Conservation (phyloP, 2,113 vertebrate genomes). For the Crotalus helleri region DNA sequence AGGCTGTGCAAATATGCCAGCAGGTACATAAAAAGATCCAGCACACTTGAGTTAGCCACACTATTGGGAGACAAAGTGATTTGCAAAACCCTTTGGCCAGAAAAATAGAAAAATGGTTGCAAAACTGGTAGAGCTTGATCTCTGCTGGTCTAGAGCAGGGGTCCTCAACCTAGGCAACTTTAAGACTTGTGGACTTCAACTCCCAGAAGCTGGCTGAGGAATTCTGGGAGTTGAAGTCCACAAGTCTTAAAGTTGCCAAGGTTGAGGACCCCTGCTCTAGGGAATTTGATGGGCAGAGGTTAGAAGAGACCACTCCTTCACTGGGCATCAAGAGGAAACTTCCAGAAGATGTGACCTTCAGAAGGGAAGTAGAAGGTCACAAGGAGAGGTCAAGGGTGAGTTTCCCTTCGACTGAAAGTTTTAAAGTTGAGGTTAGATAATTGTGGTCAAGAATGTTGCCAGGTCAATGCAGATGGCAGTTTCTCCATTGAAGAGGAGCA, state of each 20-base stretch:
- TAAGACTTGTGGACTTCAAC: no score
- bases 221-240: no score
- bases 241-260: no score
- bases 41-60: neutral
- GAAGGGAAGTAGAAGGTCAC: neutral
- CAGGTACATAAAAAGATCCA: neutral
- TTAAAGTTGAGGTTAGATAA: neutral
- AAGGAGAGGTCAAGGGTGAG: neutral
- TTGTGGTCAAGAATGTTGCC: neutral
- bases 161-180: no score
- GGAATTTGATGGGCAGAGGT: neutral
- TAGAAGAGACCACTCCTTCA: neutral
- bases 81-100: neutral
- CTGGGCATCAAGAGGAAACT: neutral
- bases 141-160: no score
- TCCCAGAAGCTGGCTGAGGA: no score
- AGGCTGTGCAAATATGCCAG: neutral
- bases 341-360: neutral
- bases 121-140: neutral
- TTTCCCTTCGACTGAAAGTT: neutral
- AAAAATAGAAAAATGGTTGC: neutral
- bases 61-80: neutral
- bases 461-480: no score
- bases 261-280: no score
- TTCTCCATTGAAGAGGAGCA: neutral